Base-by-base conservation (phyloP, 2,888 invertebrate species). In the Trachelus iudaicus region DNA sequence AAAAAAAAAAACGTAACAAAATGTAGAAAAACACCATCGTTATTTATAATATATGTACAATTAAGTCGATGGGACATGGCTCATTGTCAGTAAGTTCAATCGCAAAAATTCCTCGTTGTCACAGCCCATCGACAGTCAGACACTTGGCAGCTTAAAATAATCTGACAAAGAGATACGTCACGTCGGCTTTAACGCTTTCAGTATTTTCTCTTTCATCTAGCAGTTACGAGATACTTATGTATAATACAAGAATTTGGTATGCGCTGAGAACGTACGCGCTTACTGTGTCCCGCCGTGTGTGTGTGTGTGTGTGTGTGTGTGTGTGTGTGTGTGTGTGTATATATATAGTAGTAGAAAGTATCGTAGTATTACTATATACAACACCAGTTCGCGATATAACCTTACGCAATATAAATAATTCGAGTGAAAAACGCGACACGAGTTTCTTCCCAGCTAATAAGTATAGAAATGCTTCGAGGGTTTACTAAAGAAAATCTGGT, bases 1-100 rank as follows among this genome's bases (percentile, higher is more conserved):
- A n/a, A n/a, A n/a, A n/a, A 87, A 85, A 85, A 85, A 86, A 87
- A 84, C 84, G 86, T 89, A 89, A 89, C 87, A 89, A 89, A 89
- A 88, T 87, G 89, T 89, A 89, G 87, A 89, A 89, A 89, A 89
- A 87, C 86, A 87, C 84, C 86, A 87, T 87, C 83, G 81, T 86
- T 82, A 82, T 80, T 85, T 33, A 71, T 33, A 33, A 23, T 71
- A 71, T 71, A 86, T 88, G 80, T 87, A 87, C 86, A 88, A 85
- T 81, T 83, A 0, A 56, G 76, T 81, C 81, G 76, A 80, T 84
- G 77, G 69, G 79, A 79, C 83, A 82, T 79, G 80, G 79, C 81
- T 82, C 83, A 81, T 81, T 83, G 81, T 80, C 76, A 81, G 79
- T 82, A 85, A 85, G 80, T 80, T 73, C 12, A 33, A 35, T 68